Base-by-base conservation (phyloP, 2,113 vertebrate genomes). In the Strigops habroptila region DNA sequence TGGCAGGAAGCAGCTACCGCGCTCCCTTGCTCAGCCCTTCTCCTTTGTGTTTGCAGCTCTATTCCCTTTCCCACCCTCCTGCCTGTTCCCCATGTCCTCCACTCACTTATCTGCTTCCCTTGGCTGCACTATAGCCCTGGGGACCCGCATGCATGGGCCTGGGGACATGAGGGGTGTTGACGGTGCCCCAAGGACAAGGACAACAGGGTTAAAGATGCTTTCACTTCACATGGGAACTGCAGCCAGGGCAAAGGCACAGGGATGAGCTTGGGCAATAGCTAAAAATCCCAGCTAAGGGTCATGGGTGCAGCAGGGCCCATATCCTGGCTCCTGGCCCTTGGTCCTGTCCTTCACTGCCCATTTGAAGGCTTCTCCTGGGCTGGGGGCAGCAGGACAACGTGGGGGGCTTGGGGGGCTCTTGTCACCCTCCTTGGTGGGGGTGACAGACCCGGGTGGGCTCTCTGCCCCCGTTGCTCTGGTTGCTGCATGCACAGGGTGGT, bases 221-320 rank as follows among this genome's bases (percentile, higher is more conserved):
- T 6, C 9, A 5, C 27, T 33, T 22, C 12, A 5, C 1, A 22
- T 3, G 49, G n/a, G 69, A 84, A 39, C 14, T 3, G 2, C 7
- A 3, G 63, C 48, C 49, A 21, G 62, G 76, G 76, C 24, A 43
- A 78, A 84, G 68, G 92, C 63, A 21, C 18, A 71, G 52, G 51
- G 57, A 55, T 2, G 17, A 2, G 75, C 65, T 93, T 90, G 91
- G 63, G 96, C 86, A 90, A 95, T 0, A 51, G 67, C 52, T 62
- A 27, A n/a, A 80, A 93, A 96, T 62, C 75, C 23, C 57, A 55
- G 79, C 53, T 18, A 95, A 92, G 80, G 96, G 93, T 93, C 93
- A 90, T 2, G 0, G 70, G 51, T 57, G 11, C 57, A 31, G 55
- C 31, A 57, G 31, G 31, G 55, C 13, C 55, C 33, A 3, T 59